phyloP scores from a whole-genome alignment of 2,888 invertebrate genomes.

The Vandiemenella viatica region DNA sequence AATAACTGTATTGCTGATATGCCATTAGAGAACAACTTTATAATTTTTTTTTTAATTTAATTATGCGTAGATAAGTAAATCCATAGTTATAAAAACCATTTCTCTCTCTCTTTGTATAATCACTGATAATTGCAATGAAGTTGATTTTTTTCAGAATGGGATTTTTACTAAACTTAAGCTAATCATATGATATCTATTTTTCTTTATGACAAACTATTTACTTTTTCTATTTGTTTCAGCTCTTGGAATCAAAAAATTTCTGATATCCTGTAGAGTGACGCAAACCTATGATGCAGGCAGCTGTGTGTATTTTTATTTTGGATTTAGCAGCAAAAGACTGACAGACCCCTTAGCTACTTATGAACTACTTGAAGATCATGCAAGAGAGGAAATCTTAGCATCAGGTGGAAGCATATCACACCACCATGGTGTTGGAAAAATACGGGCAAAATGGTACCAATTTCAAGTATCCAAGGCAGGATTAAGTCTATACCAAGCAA shows the following conservation, averaged over 20 bases:
- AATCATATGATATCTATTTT: too few relatives aligned
- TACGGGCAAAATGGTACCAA: conserved; percentile 74
- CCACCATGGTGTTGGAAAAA: conserved; percentile 93
- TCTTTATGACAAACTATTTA: too few relatives aligned
- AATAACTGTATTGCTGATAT: too few relatives aligned
- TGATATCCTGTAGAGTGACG: conserved; percentile 73
- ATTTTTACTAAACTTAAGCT: not conserved
- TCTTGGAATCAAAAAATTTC: conserved; percentile 42
- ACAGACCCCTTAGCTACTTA: conserved; percentile 62
- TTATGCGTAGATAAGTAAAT: too few relatives aligned
- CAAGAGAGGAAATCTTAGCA: conserved; percentile 81
- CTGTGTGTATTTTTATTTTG: conserved; percentile 91
- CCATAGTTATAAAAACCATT: too few relatives aligned
- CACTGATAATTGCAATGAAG: too few relatives aligned
- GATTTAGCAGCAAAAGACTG: conserved; percentile 47
- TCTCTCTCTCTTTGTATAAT: too few relatives aligned
- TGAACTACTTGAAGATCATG: conserved; percentile 73
- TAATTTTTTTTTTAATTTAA: too few relatives aligned
- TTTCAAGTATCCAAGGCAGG: conserved; percentile 73
- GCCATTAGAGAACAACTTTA: too few relatives aligned
- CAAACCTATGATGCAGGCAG: conserved; percentile 97
- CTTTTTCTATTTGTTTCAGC: conserved; percentile 19
- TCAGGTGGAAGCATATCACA: conserved; percentile 88
- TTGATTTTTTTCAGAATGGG: not conserved
- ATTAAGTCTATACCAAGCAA: conserved; percentile 55